Base-by-base conservation (phyloP, 1,140 invertebrate genomes). In the Drosophila lini region DNA sequence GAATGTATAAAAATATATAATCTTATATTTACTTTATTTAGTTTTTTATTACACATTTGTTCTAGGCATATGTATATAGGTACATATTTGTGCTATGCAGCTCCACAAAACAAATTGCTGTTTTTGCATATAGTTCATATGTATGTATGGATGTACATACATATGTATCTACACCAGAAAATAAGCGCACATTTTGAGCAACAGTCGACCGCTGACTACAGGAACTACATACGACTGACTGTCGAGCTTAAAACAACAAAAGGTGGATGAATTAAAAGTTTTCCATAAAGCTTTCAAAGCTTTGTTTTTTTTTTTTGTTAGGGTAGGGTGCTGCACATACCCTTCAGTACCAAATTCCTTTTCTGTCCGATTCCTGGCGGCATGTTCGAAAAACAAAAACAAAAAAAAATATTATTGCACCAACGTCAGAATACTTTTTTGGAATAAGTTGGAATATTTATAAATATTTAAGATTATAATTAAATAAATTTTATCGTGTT, bases 241-340 rank as follows among this genome's bases (percentile, higher is more conserved):
- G 32, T 45, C 47, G 3, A 60, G 58, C 58, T 61, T 61, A n/a
- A 38, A 52, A 13, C 42, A 15, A 50, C 42, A 15, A 50, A 50
- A 19, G 45, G 34, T 56, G 11, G 16, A 36, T 53, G 53, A 56
- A 38, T 52, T 28, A 5, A 61, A 50, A 61, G 59, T 50, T 61
- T 31, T 3, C 7, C 0, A 8, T 31, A 3, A n/a, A 50, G 45
- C 59, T 61, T 61, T 61, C 3, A 15, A 50, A 61, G 59, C 59
- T 61, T 22, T 15, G 13, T 15, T 25, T 25, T 3, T 2, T 7
- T 7, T n/a, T 19, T 41, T 41, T 41, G 7, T 7, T 15, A 42
- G 16, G 9, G n/a, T 19, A 16, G 40, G n/a, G n/a, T 9, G 16
- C 41, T 42, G 2, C 22, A 9, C 25, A 5, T 28, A 28, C 25